Base-by-base conservation (phyloP, 2,797 vertebrate species). In the Eremophila alpestris region DNA sequence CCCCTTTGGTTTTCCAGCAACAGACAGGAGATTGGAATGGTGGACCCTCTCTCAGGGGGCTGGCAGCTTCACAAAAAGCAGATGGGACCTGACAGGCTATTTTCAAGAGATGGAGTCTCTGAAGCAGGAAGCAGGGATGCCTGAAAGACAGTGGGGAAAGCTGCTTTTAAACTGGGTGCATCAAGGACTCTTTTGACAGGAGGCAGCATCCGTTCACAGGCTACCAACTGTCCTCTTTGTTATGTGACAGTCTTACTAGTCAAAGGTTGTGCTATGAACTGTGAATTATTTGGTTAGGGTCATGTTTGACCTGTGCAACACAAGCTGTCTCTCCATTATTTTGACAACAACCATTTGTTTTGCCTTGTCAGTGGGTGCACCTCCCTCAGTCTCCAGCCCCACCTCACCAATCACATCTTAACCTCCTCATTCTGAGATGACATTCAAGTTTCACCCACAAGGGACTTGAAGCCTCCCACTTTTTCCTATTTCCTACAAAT, bases 61-160 rank as follows among this genome's bases (percentile, higher is more conserved):
- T 86, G 60, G 94, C 97, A 97, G 96, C 95, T 95, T 96, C 96
- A 85, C 94, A 96, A 95, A 97, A 97, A 69, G 0, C 97, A 98
- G 97, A 98, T 98, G 98, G 97, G 90, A 97, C 89, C 95, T 98
- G 98, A 98, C 97, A 98, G 96, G 96, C 94, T 97, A 96, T 97
- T 98, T 98, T 93, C 95, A 96, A 94, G 96, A 97, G 96, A 94
- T 18, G 19, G 95, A 96, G 88, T 71, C 96, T 97, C 70, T 92
- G 96, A 97, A 97, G 97, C 96, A 97, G 95, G 96, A 97, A 96
- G 87, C 83, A 79, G 85, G 80, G 69, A 96, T 92, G 96, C 85
- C 92, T 97, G 94, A 94, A 81, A 13, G 58, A 91, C 94, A 92
- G 32, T 83, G 36, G 86, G 91, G 87, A 94, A 94, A 89, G 62